Evolutionary conservation across 2,797 vertebrate genomes (phyloP).

Genomic region (Tinamus major): DNA sequence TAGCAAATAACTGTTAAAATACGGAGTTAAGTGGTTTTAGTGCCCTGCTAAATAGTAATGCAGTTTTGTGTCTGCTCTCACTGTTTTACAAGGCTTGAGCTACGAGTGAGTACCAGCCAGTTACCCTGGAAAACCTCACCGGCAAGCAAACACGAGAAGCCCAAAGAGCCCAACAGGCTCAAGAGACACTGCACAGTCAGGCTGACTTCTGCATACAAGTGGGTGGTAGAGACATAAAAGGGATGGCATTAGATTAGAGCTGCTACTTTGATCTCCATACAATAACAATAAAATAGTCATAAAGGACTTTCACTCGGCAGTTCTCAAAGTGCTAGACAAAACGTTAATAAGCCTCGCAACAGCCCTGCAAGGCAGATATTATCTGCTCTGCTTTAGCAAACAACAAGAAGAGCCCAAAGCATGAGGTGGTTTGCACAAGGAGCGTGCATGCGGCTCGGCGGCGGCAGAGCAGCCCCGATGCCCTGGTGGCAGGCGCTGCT

Average conservation of each 20-base stretch:
- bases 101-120: constrained; percentile 12
- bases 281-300: constrained; percentile 66
- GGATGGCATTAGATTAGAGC: constrained; percentile 70
- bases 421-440: background rate
- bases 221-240: constrained; percentile 70
- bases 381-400: background rate
- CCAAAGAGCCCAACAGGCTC: constrained; percentile 13
- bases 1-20: background rate
- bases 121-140: constrained; percentile 55
- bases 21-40: background rate
- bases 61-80: constrained; percentile 29
- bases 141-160: background rate
- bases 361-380: constrained; percentile 45
- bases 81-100: constrained; percentile 1
- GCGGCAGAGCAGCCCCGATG: background rate
- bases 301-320: constrained; percentile 56
- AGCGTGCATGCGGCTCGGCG: background rate
- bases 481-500: background rate
- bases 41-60: background rate
- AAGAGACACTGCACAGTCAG: background rate
- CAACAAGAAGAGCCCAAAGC: background rate
- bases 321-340: constrained; percentile 45
- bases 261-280: constrained; percentile 40
- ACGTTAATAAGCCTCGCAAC: background rate
- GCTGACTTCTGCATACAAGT: constrained; percentile 44